Evolutionary conservation across 2,113 vertebrate genomes (phyloP).

Genomic region (Dryoscopus gambensis): DNA sequence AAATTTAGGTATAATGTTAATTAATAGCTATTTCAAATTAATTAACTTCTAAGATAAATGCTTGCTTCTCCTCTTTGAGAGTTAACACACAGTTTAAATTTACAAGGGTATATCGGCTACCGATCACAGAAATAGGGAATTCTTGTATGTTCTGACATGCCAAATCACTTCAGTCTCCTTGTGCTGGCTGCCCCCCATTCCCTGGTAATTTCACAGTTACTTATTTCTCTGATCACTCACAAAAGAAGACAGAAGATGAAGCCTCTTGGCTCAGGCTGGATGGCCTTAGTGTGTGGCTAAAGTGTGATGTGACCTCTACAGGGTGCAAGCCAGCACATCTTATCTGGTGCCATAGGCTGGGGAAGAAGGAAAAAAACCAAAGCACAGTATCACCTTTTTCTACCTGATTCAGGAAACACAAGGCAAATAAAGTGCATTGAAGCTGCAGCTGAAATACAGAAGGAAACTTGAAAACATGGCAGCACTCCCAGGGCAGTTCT

Average conservation of each 20-base stretch:
- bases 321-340: neutral
- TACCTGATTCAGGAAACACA: neutral
- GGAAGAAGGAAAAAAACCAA: neutral
- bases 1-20: constrained; percentile 38
- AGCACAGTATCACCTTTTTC: neutral
- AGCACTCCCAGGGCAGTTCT: neutral
- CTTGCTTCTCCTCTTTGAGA: neutral
- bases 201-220: neutral
- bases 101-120: neutral
- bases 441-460: neutral
- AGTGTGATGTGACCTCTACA: neutral
- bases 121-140: neutral
- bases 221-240: neutral
- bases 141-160: neutral
- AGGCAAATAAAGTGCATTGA: neutral
- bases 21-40: constrained; percentile 42
- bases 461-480: neutral
- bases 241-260: neutral
- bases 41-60: constrained; percentile 23
- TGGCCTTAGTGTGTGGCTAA: neutral
- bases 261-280: neutral
- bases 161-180: neutral
- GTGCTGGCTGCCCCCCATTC: neutral
- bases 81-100: constrained; percentile 10
- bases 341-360: neutral